Conservation (phyloP, 2,113 vertebrate species). For the Gallinago paraguaiae region DNA sequence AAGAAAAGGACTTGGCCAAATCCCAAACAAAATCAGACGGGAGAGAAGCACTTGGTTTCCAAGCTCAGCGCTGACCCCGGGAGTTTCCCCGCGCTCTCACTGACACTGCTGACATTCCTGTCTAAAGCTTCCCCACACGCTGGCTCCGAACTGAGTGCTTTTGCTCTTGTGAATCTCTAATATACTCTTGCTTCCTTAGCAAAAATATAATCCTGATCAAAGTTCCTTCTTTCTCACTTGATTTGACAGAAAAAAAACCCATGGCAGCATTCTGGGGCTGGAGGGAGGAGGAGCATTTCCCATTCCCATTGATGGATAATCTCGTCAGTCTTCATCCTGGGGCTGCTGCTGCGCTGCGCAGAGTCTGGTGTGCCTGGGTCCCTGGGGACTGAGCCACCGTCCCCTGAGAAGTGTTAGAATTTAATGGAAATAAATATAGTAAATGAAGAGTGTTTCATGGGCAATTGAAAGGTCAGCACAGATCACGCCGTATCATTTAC, state of each 20-base stretch:
- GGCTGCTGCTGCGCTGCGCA: background rate
- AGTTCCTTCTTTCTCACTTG: background rate
- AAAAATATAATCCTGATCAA: background rate
- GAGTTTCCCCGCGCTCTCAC: background rate
- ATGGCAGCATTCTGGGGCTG: background rate
- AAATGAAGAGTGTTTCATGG: background rate
- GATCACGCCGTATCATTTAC: accelerated
- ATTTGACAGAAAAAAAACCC: background rate
- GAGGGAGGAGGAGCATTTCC: background rate
- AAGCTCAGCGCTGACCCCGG: background rate
- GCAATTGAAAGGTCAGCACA: background rate
- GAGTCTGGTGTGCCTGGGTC: background rate
- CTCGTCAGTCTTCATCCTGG: background rate
- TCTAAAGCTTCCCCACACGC: background rate
- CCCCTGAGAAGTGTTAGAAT: background rate
- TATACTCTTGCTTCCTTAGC: background rate
- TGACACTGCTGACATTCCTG: background rate
- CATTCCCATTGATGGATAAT: background rate
- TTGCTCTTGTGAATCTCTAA: background rate
- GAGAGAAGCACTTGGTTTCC: background rate
- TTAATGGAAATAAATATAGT: background rate
- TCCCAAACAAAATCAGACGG: background rate
- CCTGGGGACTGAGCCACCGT: background rate
- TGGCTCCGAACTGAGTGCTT: background rate
- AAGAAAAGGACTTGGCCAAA: background rate